A percentile compares a stretch with the other conserved stretches of the same genome.
Evolutionary conservation across 53 echinoderm and acorn worm species (phyloP).

Genomic region (Stichopus horrens): DNA sequence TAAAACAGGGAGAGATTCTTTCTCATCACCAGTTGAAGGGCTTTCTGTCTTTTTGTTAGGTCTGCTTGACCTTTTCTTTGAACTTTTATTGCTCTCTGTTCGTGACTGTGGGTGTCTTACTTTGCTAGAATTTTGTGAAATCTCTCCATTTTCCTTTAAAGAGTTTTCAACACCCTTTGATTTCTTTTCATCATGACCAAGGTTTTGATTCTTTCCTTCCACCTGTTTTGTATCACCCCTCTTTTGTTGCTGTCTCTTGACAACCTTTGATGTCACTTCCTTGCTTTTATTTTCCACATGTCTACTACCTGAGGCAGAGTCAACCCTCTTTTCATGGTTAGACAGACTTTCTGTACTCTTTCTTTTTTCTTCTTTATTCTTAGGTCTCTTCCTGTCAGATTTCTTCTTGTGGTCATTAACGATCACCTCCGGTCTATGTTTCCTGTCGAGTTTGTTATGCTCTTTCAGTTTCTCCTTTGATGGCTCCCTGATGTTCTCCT

Average conservation of each 20-base stretch:
- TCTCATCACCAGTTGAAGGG: neutral
- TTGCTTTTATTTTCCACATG: neutral
- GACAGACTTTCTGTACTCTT: neutral
- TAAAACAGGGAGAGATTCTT: neutral
- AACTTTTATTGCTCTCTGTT: neutral
- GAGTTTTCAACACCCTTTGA: neutral
- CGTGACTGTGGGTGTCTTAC: neutral
- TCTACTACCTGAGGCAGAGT: neutral
- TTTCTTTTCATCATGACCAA: neutral
- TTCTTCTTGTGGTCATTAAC: neutral
- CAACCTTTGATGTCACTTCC: neutral
- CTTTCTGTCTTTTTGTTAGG: neutral
- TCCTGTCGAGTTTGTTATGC: neutral
- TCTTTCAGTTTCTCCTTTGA: neutral
- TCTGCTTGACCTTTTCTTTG: neutral
- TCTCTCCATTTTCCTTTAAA: constrained; percentile 14
- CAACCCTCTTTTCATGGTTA: neutral
- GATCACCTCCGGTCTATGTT: neutral
- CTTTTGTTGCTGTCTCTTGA: neutral
- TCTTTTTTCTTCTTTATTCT: neutral
- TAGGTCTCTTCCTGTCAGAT: constrained; percentile 1
- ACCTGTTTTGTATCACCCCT: neutral
- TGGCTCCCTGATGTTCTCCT: neutral
- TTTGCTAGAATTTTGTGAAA: neutral
- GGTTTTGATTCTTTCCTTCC: neutral